phyloP scores from a whole-genome alignment of 2,113 vertebrate species.

The Thymallus thymallus region DNA sequence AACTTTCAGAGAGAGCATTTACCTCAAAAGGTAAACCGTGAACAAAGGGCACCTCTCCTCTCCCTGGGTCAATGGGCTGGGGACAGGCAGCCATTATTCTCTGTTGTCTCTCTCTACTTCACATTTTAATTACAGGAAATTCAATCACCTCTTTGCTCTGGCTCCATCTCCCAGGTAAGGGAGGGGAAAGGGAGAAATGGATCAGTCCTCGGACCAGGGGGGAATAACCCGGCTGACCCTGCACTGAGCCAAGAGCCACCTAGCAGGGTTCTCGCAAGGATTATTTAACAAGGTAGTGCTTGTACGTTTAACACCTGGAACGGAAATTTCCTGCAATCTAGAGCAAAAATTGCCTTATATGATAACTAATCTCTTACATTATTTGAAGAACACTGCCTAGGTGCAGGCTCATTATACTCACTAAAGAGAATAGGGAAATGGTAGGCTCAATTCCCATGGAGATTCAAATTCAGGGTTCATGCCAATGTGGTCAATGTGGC shows the following conservation, averaged over 20 bases:
- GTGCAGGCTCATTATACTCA: too few species aligned
- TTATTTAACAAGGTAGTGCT: too few species aligned
- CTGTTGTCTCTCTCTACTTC: slow-evolving; percentile 50
- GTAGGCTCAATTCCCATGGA: too few species aligned
- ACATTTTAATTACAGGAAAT: slow-evolving; percentile 73
- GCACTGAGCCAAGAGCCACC: not conserved
- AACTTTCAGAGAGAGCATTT: slow-evolving; percentile 20
- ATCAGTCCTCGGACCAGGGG: slow-evolving; percentile 30
- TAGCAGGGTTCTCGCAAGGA: too few species aligned
- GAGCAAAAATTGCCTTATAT: too few species aligned
- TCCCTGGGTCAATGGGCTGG: slow-evolving; percentile 14
- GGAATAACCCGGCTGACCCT: slow-evolving; percentile 11
- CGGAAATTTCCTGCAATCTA: too few species aligned
- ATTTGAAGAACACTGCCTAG: too few species aligned
- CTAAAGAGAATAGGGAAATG: too few species aligned
- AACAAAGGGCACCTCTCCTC: slow-evolving; percentile 35
- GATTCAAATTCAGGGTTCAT: too few species aligned
- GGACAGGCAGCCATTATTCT: slow-evolving; percentile 63
- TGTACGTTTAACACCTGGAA: too few species aligned
- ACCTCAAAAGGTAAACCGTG: slow-evolving; percentile 40
- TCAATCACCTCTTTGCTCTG: slow-evolving; percentile 54
- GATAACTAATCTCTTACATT: too few species aligned
- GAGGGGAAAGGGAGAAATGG: slow-evolving; percentile 54
- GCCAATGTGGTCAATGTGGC: too few species aligned
- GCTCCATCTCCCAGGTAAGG: slow-evolving; percentile 65